These are phyloP conservation scores for Isichthys henryi DNA, from an alignment of 2,113 vertebrate genomes.

Conservation along the genomic window DNA sequence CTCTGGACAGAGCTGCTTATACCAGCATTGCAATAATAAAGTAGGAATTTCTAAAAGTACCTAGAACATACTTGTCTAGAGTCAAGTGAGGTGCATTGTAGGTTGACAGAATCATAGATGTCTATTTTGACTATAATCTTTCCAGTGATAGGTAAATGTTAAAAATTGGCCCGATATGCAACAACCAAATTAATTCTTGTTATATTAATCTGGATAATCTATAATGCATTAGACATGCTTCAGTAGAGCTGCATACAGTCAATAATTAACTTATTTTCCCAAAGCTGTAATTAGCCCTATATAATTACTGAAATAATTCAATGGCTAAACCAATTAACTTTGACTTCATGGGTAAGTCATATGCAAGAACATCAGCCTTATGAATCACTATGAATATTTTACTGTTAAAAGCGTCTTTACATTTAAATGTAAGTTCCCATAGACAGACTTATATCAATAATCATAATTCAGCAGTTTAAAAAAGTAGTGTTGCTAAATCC, in stretches of 20 bases:
- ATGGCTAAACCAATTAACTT: constrained; percentile 4
- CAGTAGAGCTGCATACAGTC: neutral
- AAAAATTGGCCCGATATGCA: neutral
- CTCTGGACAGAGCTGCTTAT: neutral
- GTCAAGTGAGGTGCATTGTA: neutral
- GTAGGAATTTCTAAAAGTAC: neutral
- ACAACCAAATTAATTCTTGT: neutral
- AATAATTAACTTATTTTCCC: constrained; percentile 3
- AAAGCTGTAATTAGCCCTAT: neutral
- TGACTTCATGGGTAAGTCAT: neutral
- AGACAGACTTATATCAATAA: neutral
- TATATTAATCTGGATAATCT: neutral
- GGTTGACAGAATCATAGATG: neutral
- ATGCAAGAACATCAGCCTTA: neutral
- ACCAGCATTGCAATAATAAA: neutral
- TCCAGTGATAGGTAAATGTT: neutral
- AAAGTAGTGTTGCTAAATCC: neutral
- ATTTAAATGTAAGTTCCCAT: neutral
- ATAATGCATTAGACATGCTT: neutral
- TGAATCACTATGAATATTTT: neutral
- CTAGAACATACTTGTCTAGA: neutral
- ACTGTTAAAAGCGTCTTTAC: neutral
- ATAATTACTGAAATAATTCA: neutral
- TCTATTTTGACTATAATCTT: neutral
- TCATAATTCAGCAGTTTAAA: neutral